Evolutionary conservation across 2,888 invertebrate genomes (phyloP).

Genomic region (Mechanitis mazaeus): DNA sequence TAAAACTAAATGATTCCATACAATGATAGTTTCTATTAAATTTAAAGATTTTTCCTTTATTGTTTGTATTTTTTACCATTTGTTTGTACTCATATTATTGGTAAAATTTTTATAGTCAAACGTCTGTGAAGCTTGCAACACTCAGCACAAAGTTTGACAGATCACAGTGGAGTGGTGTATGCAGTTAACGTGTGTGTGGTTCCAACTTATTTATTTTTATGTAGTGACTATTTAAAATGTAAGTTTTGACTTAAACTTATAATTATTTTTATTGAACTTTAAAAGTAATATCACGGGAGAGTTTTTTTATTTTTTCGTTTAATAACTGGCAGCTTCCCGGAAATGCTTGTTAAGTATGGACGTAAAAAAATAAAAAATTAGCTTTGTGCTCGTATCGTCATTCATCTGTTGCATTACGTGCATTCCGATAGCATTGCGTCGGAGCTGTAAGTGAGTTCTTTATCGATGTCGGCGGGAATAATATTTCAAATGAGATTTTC

Average conservation of each 20-base stretch:
- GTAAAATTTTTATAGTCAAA: conserved; percentile 11
- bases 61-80: background rate
- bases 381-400: conserved; percentile 54
- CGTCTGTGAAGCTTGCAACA: conserved; percentile 42
- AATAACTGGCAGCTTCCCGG: conserved; percentile 43
- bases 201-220: conserved; percentile 58
- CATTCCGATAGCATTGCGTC: conserved; percentile 68
- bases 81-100: background rate
- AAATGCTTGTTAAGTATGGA: conserved; percentile 52
- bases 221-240: conserved; percentile 60
- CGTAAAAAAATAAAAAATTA: conserved; percentile 60
- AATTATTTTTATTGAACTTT: conserved; percentile 31
- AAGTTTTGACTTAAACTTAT: conserved; percentile 63
- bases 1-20: background rate
- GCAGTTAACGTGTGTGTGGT: conserved; percentile 69
- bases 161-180: conserved; percentile 62
- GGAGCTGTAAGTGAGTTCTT: conserved; percentile 45
- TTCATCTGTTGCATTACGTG: conserved; percentile 48
- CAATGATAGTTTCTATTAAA: background rate
- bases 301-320: conserved; percentile 19
- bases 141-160: conserved; percentile 54
- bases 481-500: conserved; percentile 29
- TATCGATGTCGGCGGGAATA: conserved; percentile 43
- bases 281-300: conserved; percentile 19
- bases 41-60: background rate